These are phyloP conservation scores for Abrostola tripartita DNA, from an alignment of 2,888 invertebrate species.

Conservation along the genomic window DNA sequence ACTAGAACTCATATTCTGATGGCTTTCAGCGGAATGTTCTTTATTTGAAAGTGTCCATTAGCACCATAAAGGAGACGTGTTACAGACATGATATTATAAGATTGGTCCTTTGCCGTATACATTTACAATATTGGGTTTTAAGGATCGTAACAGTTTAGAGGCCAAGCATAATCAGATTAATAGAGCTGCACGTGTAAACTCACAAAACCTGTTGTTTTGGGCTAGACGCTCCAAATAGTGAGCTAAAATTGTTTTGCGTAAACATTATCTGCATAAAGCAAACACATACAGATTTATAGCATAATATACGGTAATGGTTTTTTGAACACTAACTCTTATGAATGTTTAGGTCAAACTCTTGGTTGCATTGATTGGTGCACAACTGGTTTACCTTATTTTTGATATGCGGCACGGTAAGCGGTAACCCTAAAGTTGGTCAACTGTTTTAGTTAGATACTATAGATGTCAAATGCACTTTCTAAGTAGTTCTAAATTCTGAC, in stretches of 20 bases:
- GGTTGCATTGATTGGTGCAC: neutral
- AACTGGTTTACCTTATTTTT: no score
- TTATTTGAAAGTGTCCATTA: constrained; percentile 4
- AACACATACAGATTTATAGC: constrained; percentile 46
- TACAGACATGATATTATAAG: no score
- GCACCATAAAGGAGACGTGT: no score
- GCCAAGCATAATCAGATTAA: constrained; percentile 26
- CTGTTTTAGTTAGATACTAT: no score
- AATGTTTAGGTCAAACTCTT: constrained; percentile 2
- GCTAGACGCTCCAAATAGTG: constrained; percentile 39
- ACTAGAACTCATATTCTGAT: constrained; percentile 11
- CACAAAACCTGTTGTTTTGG: constrained; percentile 46
- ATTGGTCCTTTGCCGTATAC: no score
- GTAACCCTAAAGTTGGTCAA: no score
- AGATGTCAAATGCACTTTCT: no score
- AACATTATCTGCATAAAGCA: constrained; percentile 39
- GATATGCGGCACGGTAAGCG: no score
- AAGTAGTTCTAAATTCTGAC: no score
- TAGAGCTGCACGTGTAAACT: constrained; percentile 30
- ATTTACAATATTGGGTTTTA: neutral
- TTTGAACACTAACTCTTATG: constrained; percentile 49
- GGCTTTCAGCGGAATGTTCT: constrained; percentile 15
- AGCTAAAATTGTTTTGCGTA: constrained; percentile 42
- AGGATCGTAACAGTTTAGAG: neutral
- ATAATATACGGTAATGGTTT: constrained; percentile 37